Base-by-base conservation (phyloP, 1,140 invertebrate species). In the Hermetia illucens region DNA sequence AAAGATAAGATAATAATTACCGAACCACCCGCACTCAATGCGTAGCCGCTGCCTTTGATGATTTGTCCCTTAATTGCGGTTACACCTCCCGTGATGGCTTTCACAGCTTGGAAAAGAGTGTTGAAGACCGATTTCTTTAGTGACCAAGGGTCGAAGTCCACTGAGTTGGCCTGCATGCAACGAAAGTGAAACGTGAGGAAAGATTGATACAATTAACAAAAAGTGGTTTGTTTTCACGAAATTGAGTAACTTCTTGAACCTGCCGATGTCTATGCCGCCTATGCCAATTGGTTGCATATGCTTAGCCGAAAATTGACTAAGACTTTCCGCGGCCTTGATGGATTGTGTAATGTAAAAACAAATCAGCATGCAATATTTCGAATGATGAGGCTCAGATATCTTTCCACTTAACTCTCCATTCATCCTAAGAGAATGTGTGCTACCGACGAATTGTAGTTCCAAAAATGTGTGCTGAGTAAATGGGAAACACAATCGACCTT, bases 31-130 rank as follows among this genome's bases (percentile, higher is more conserved):
- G 78, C 75, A 2, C 75, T 68, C 4, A 84, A 66, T 5, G 84
- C 53, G 30, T 79, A 77, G 15, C 83, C 83, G 36, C 82, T 75
- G 15, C 81, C 82, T 60, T 87, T 88, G 44, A 87, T 78, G 4
- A 89, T 55, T 52, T 86, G 80, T 3, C 84, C 84, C 51, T 84
- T 86, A 15, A 87, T 64, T 5, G 84, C 83, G 3, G 86, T 74
- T 2, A 85, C 77, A 19, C 82, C 81, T 13, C 84, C 84, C 30
- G 82, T 80, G 32, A 89, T 82, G 1, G 84, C 82, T 55, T 87
- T 86, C 1, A 84, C 72, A 8, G 84, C 81, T 70, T 86, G 79
- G 46, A 86, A 67, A 4, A 88, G 61, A 5, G 83, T 83, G 52
- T 76, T 75, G 8, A 87, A 55, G 37, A 87, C 78, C 1, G 80